Base-by-base conservation (phyloP, 2,888 invertebrate genomes). In the Thymelicus lineola region DNA sequence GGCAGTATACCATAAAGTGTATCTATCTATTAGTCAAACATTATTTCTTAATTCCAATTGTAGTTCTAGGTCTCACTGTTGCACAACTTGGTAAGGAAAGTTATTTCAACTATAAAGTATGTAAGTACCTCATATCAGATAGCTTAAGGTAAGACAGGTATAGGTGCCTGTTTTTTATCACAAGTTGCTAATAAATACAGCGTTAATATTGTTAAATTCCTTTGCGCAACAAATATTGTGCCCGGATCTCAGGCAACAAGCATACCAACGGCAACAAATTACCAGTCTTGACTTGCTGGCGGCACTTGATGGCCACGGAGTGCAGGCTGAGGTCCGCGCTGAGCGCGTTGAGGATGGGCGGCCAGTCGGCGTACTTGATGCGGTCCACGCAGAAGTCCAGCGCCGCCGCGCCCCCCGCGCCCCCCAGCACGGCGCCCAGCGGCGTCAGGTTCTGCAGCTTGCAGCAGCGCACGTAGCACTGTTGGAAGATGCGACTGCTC, bases 331-430 rank as follows among this genome's bases (percentile, higher is more conserved):
- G 94, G 83, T 97, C 97, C 74, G 95, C 94, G 61, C 95, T 94
- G 6, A 97, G 86, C 0, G 97, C 96, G 77, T 96, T 96, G 63
- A 96, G 87, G 61, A 97, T 95, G 1, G 97, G 96, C 42, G 95
- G 93, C 97, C 97, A 97, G 75, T 97, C 97, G 72, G 94, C 95
- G 73, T 96, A 95, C 79, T 96, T 96, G 63, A 97, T 94, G 75
- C 97, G 95, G 81, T 97, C 97, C 64, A 96, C 96, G 74, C 95
- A 95, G 78, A 97, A 96, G 76, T 97, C 97, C 72, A 96, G 79
- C 53, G 91, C 86, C 62, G 95, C 92, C 17, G 93, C 94, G 68
- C 92, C 92, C 57, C 87, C 86, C n/a, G 88, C 83, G 0, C 93
- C 90, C 0, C 93, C 90, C 45, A 91, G 77, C n/a, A 92, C 88